These are phyloP conservation scores for Montipora sp. DNA, from an alignment of 64 coral and sea anemone species.

Conservation along the genomic window DNA sequence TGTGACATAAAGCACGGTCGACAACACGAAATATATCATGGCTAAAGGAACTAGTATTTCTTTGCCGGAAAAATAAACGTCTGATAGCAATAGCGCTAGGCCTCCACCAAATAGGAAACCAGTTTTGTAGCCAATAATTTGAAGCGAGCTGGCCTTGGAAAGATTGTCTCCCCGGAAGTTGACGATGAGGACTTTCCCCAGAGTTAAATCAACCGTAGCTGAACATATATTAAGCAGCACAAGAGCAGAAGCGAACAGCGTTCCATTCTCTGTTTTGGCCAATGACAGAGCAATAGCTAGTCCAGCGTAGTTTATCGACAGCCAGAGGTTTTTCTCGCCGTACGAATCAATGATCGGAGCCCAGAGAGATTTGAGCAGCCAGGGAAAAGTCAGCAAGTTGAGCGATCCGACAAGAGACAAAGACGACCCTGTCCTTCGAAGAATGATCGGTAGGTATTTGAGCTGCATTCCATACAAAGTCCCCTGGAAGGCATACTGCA, in stretches of 20 bases:
- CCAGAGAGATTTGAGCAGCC: conserved; percentile 84
- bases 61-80: conserved; percentile 30
- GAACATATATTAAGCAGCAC: conserved; percentile 78
- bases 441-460: conserved; percentile 78
- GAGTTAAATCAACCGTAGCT: conserved; percentile 66
- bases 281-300: conserved; percentile 39
- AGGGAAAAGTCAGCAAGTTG: conserved; percentile 69
- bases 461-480: conserved; percentile 80
- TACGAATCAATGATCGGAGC: conserved; percentile 70
- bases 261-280: not conserved
- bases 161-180: conserved; percentile 53
- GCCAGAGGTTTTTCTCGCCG: conserved; percentile 58
- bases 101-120: conserved; percentile 82
- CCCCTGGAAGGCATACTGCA: conserved; percentile 78
- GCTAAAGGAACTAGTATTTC: conserved; percentile 53
- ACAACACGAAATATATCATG: conserved; percentile 46
- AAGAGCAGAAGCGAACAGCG: conserved; percentile 16
- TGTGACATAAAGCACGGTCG: conserved; percentile 14
- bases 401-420: conserved; percentile 71
- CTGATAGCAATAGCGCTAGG: conserved; percentile 41
- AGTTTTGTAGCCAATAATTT: conserved; percentile 77
- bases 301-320: conserved; percentile 56
- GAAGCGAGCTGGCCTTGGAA: conserved; percentile 64
- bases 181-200: conserved; percentile 68
- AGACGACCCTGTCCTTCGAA: conserved; percentile 65